phyloP scores from a whole-genome alignment of 2,888 invertebrate genomes.

The Campaea margaritaria region DNA sequence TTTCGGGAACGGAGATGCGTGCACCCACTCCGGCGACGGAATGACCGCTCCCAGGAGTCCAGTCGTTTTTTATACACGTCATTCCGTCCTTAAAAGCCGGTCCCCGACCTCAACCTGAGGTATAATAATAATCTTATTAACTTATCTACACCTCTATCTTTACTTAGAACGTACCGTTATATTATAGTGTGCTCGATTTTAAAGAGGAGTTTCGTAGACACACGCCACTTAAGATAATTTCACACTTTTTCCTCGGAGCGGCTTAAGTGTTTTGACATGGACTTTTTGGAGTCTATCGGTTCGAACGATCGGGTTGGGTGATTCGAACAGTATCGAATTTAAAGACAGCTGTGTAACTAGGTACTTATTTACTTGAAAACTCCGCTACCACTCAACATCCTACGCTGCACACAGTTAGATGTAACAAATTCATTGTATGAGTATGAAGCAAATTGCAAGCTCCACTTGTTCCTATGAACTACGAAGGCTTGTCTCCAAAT shows the following conservation, averaged over 20 bases:
- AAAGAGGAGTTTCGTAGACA: conserved; percentile 72
- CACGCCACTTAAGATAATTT: conserved; percentile 81
- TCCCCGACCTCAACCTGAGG: conserved; percentile 75
- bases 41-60: conserved; percentile 79
- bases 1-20: conserved; percentile 72
- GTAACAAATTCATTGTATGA: background rate
- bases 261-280: conserved; percentile 73
- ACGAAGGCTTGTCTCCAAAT: too few species aligned
- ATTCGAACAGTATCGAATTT: conserved; percentile 20
- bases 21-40: conserved; percentile 75
- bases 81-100: conserved; percentile 82
- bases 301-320: conserved; percentile 44
- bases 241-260: conserved; percentile 72
- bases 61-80: conserved; percentile 83
- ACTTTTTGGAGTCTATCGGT: conserved; percentile 53
- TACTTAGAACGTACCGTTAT: conserved; percentile 82
- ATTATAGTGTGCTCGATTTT: conserved; percentile 67
- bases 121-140: conserved; percentile 84
- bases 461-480: too few species aligned
- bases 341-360: background rate
- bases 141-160: conserved; percentile 83
- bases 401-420: background rate
- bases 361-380: background rate
- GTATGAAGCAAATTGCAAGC: background rate
- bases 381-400: background rate